These are phyloP conservation scores for Tholera decimalis DNA, from an alignment of 2,888 invertebrate species.

Conservation along the genomic window DNA sequence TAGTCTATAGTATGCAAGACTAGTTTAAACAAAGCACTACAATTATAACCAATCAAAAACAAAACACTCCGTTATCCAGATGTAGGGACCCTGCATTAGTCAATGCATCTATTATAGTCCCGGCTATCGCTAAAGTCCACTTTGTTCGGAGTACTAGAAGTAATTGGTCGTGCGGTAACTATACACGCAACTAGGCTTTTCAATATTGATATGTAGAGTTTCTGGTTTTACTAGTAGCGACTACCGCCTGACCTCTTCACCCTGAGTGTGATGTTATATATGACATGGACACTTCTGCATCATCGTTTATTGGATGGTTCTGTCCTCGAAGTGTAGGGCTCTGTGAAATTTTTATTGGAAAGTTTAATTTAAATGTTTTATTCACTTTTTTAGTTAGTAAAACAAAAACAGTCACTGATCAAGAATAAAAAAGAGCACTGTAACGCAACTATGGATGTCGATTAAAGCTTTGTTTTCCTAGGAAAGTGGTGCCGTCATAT, in stretches of 20 bases:
- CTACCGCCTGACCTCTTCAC: slow-evolving; percentile 48
- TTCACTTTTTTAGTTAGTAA: background rate
- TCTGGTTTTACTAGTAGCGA: slow-evolving; percentile 54
- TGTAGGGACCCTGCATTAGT: slow-evolving; percentile 24
- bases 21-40: background rate
- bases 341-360: background rate
- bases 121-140: slow-evolving; percentile 20
- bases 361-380: background rate
- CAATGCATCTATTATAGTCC: slow-evolving; percentile 33
- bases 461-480: no score
- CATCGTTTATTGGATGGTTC: slow-evolving; percentile 5
- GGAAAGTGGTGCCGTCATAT: no score
- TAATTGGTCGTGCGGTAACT: slow-evolving; percentile 41
- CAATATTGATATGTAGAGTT: slow-evolving; percentile 52
- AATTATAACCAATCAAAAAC: background rate
- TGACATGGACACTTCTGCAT: slow-evolving; percentile 17
- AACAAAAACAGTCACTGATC: background rate
- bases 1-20: no score
- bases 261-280: slow-evolving; percentile 52
- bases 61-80: slow-evolving; percentile 17
- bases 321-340: background rate
- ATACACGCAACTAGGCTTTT: slow-evolving; percentile 36
- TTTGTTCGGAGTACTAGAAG: slow-evolving; percentile 37
- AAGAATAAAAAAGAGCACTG: background rate
- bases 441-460: background rate